Evolutionary conservation across 2,113 vertebrate species (phyloP), one percentile per base, ranked within the genome.

Genomic region (Sphaerodactylus townsendi): DNA sequence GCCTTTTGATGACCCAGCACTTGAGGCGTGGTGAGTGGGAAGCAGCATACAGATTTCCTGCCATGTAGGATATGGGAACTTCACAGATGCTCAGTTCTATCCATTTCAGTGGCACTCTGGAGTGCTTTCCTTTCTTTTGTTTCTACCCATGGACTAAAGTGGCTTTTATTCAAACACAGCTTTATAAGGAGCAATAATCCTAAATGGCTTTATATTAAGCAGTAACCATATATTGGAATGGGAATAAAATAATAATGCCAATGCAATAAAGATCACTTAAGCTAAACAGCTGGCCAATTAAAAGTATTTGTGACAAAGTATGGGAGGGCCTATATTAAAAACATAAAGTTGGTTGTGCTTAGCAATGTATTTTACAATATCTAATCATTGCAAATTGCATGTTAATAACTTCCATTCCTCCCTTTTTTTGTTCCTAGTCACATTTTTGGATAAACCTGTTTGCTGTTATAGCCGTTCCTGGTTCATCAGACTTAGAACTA

Each of bases 341-440:
- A n/a, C n/a, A n/a, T n/a, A n/a, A n/a, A n/a, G n/a, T n/a, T n/a
- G n/a, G n/a, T n/a, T n/a, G n/a, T n/a, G n/a, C n/a, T n/a, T n/a
- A n/a, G n/a, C n/a, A n/a, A n/a, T n/a, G n/a, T n/a, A n/a, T n/a
- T n/a, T n/a, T n/a, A n/a, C n/a, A n/a, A n/a, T n/a, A n/a, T n/a
- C n/a, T n/a, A n/a, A n/a, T n/a, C n/a, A n/a, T n/a, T 28, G 2
- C 1, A 74, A 50, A 25, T 2, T 21, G 3, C 48, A 83, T 69
- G 81, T 41, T n/a, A n/a, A 87, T 84, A 90, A 81, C 41, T 79
- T 37, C 8, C 82, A 89, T 86, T 9, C 0, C 2, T 35, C 10
- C 44, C 44, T n/a, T n/a, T n/a, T n/a, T n/a, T n/a, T n/a, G n/a
- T n/a, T n/a, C n/a, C 44, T 84, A 46, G 17, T 7, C 10, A 13